Evolutionary conservation across 2,888 invertebrate species (phyloP).

Genomic region (Apamea monoglypha): DNA sequence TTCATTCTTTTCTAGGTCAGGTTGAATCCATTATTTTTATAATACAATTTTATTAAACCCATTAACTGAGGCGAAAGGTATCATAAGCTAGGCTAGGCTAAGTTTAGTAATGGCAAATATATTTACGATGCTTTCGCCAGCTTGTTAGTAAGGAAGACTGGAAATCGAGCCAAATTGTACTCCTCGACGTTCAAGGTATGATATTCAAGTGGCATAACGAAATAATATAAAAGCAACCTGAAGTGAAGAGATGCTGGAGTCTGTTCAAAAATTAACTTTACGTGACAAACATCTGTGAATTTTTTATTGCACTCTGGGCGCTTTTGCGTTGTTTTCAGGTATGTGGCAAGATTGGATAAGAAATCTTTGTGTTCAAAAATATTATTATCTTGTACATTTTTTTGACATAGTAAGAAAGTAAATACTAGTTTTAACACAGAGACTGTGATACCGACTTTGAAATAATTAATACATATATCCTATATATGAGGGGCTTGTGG

Average conservation of each 20-base stretch:
- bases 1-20: conserved; percentile 11
- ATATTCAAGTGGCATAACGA: conserved; percentile 59
- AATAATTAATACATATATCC: not conserved
- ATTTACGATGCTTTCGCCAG: conserved; percentile 15
- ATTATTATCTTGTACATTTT: not conserved
- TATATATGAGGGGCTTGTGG: not conserved
- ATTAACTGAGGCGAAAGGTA: conserved; percentile 11
- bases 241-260: conserved; percentile 42
- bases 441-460: too few relatives aligned
- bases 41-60: conserved; percentile 28
- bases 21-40: conserved; percentile 38
- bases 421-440: not conserved
- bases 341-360: conserved; percentile 25
- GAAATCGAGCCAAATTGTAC: conserved; percentile 64
- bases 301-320: conserved; percentile 50
- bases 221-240: conserved; percentile 62
- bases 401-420: not conserved
- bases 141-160: conserved; percentile 21
- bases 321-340: conserved; percentile 34
- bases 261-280: conserved; percentile 56
- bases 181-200: conserved; percentile 54
- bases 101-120: not conserved
- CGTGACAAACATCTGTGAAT: conserved; percentile 54
- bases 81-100: not conserved
- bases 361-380: conserved; percentile 30